Base-by-base conservation (phyloP, 2,113 vertebrate genomes). In the Physeter macrocephalus region DNA sequence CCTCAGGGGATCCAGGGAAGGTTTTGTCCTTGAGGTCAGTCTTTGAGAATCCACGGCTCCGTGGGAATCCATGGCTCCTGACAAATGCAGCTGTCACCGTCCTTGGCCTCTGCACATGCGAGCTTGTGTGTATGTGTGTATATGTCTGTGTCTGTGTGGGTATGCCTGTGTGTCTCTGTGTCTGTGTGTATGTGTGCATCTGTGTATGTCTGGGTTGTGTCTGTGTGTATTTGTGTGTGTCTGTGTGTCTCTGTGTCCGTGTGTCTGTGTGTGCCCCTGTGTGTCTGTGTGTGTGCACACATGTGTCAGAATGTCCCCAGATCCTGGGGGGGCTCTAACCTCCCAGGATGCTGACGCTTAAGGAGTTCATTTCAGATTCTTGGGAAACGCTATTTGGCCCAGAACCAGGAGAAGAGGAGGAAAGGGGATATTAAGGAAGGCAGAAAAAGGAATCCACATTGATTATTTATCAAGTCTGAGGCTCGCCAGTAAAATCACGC, bases 351-450 rank as follows among this genome's bases (percentile, higher is more conserved):
- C 81, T 86, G 52, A 81, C 49, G 6, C 14, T 57, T 21, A 15
- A 71, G 49, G 17, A 81, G 78, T 34, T 93, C 43, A 93, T 74
- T 84, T 96, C 84, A 89, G 91, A 49, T 20, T 94, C 62, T 49
- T 80, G 31, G 88, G 46, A 66, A 49, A 75, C 8, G 49, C 43
- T 69, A 18, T 78, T 57, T 85, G 80, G 62, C 31, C 27, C 41
- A 84, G 57, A 80, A 66, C 83, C n/a, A 80, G 49, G 71, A 39
- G 18, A 84, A 52, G 41, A 31, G 34, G 69, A 78, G n/a, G 12
- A 90, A 64, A 91, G 46, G 21, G 12, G 10, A 29, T 34, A 18
- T 64, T 39, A 94, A 89, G 78, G n/a, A 66, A 57, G 67, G 23
- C 27, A 67, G 39, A 49, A 61, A 67, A 52, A 34, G 46, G n/a